phyloP scores from a whole-genome alignment of 92 coral and sea anemone species.

The Isaurus tuberculatus region DNA sequence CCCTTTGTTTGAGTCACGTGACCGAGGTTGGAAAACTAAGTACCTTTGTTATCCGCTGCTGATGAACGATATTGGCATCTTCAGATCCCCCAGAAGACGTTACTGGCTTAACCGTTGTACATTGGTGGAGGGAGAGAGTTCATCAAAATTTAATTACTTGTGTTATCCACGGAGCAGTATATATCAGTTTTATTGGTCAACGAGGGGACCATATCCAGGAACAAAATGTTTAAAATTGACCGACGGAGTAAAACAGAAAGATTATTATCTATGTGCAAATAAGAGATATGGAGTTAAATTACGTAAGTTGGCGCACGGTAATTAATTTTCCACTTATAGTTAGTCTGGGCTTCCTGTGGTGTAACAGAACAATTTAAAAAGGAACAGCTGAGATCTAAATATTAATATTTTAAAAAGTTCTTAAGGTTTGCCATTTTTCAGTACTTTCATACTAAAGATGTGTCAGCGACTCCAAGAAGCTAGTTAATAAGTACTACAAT shows the following conservation, averaged over 20 bases:
- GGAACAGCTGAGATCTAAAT: too few relatives aligned
- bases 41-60: slow-evolving; percentile 16
- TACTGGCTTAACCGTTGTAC: background rate
- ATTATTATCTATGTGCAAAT: slow-evolving; percentile 22
- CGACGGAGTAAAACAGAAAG: background rate
- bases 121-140: background rate
- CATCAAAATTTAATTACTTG: slow-evolving; percentile 8
- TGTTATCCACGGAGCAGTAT: slow-evolving; percentile 7
- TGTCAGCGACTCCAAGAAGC: too few relatives aligned
- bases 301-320: slow-evolving; percentile 23
- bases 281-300: background rate
- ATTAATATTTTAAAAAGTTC: too few relatives aligned
- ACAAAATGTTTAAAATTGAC: background rate
- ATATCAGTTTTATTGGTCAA: slow-evolving; percentile 19
- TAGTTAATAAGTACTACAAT: too few relatives aligned
- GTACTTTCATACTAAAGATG: too few relatives aligned
- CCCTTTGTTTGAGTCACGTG: slow-evolving; percentile 2
- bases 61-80: slow-evolving; percentile 8
- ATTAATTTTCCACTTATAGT: too few relatives aligned
- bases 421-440: too few relatives aligned
- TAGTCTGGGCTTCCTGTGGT: too few relatives aligned
- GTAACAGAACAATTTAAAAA: too few relatives aligned
- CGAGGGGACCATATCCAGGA: background rate
- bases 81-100: background rate
- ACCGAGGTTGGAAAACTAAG: background rate